Percentiles rank a stretch among this genome's conserved stretches.
Evolutionary conservation across 2,113 vertebrate genomes (phyloP).

Genomic region (Hemicordylus capensis): DNA sequence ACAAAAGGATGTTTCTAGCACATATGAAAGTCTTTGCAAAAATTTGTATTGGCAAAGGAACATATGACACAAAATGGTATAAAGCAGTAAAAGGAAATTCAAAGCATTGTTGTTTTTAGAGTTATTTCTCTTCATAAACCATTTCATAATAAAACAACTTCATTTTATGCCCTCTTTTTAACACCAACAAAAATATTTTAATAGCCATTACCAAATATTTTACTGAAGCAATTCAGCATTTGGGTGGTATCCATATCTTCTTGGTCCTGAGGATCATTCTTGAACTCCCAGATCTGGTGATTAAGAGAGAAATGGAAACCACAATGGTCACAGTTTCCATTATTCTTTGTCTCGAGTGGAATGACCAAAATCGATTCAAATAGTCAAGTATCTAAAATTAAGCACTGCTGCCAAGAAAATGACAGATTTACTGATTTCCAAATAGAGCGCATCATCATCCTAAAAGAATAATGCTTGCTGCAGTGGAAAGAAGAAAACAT

Average conservation of each 20-base stretch:
- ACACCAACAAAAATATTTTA: slow-evolving; percentile 66
- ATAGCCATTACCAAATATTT: slow-evolving; percentile 33
- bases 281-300: slow-evolving; percentile 15
- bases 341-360: neutral
- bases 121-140: slow-evolving; percentile 42
- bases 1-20: slow-evolving; percentile 14
- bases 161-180: slow-evolving; percentile 46
- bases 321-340: neutral
- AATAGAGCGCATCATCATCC: neutral
- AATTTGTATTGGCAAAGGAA: slow-evolving; percentile 49
- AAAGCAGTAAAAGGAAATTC: slow-evolving; percentile 35
- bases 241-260: slow-evolving; percentile 3
- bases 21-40: slow-evolving; percentile 30
- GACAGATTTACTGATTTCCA: neutral
- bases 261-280: neutral
- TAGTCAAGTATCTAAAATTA: neutral
- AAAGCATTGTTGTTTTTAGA: slow-evolving; percentile 36
- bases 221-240: slow-evolving; percentile 41
- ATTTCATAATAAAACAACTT: slow-evolving; percentile 48
- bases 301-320: slow-evolving; percentile 41
- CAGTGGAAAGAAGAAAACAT: neutral
- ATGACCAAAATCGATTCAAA: neutral
- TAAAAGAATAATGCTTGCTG: neutral
- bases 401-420: neutral
- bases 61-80: slow-evolving; percentile 42